Percentiles rank a stretch among this genome's conserved stretches.
Conservation (phyloP, 2,888 invertebrate genomes). For the Sarcophaga subvicina region DNA sequence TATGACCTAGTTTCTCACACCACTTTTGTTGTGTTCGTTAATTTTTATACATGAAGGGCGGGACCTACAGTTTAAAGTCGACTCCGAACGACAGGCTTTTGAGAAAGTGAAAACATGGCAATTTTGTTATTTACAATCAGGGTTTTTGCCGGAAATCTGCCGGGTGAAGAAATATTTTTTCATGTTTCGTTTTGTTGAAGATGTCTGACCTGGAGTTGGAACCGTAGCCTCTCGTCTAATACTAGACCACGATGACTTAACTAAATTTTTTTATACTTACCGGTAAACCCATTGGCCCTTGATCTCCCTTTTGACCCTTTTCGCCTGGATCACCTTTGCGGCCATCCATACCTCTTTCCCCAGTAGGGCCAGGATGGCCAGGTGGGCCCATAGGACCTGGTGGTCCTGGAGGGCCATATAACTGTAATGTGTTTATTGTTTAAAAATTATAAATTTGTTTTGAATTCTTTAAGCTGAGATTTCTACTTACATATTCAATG, state of each 20-base stretch:
- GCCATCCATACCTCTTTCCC: conserved; percentile 88
- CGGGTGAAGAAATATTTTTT: no score
- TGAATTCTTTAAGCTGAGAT: not conserved
- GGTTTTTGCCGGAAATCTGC: no score
- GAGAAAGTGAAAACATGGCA: no score
- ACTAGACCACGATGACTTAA: not conserved
- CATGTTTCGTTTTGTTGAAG: no score
- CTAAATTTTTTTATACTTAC: conserved; percentile 84
- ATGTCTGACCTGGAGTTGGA: no score
- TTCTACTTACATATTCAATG: conserved; percentile 81
- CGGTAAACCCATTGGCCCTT: conserved; percentile 97
- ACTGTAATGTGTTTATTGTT: conserved; percentile 76
- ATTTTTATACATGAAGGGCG: no score
- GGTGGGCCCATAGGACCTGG: conserved; percentile 88
- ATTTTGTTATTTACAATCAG: no score
- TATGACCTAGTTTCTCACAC: no score
- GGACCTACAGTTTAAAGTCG: no score
- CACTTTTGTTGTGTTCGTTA: no score
- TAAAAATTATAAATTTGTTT: not conserved
- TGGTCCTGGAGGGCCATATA: conserved; percentile 85
- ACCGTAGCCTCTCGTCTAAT: rapidly evolving
- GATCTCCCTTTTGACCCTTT: conserved; percentile 81
- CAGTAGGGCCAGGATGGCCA: conserved; percentile 82
- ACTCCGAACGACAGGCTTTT: no score
- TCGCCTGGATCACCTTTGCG: conserved; percentile 88